These are phyloP conservation scores for Psophia crepitans DNA, from an alignment of 2,113 vertebrate genomes.

Conservation along the genomic window DNA sequence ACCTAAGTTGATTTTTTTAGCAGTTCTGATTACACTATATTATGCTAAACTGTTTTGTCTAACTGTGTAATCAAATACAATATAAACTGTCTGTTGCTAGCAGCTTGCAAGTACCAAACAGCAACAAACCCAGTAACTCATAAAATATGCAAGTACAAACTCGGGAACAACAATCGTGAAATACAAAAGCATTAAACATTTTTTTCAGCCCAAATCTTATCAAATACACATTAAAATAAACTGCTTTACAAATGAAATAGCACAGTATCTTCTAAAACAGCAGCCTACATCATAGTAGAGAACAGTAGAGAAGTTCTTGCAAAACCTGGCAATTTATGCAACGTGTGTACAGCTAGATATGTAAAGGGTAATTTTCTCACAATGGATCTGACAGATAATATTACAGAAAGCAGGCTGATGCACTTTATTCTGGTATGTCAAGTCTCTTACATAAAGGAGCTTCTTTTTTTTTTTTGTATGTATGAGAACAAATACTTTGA, in stretches of 20 bases:
- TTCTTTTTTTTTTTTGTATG: not conserved
- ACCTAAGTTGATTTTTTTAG: slow-evolving; percentile 61
- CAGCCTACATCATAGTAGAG: not conserved
- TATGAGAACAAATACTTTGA: not conserved
- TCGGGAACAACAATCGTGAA: slow-evolving; percentile 9
- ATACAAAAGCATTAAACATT: not conserved
- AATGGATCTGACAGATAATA: not conserved
- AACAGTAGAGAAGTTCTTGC: not conserved
- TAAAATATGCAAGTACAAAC: slow-evolving; percentile 50
- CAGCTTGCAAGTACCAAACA: slow-evolving; percentile 19
- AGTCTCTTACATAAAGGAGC: not conserved
- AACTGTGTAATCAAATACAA: slow-evolving; percentile 63
- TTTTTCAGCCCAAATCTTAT: slow-evolving; percentile 32
- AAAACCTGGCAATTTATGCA: slow-evolving; percentile 23
- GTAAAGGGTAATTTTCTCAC: slow-evolving; percentile 47
- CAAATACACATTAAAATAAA: slow-evolving; percentile 32
- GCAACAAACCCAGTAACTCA: not conserved
- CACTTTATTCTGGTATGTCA: not conserved
- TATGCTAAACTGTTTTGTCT: slow-evolving; percentile 58
- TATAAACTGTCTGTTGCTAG: slow-evolving; percentile 43
- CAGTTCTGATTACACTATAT: slow-evolving; percentile 64
- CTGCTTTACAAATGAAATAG: not conserved
- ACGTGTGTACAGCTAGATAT: not conserved
- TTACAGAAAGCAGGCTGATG: not conserved
- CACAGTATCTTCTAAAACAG: not conserved